phyloP scores from a whole-genome alignment of 2,113 vertebrate species.

The Camelus dromedarius region DNA sequence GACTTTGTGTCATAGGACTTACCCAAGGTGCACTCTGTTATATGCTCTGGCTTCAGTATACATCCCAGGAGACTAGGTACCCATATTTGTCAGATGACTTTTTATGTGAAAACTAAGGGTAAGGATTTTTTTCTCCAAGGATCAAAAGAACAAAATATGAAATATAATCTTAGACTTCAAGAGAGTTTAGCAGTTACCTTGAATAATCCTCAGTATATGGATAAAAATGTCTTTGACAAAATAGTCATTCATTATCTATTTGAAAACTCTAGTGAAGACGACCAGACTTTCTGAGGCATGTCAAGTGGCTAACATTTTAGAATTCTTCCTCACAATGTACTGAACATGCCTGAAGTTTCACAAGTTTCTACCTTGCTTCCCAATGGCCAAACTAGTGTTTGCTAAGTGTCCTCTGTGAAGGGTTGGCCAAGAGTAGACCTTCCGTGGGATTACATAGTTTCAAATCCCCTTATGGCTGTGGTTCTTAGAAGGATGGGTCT shows the following conservation, averaged over 20 bases:
- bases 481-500: background rate
- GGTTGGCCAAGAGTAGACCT: background rate
- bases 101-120: background rate
- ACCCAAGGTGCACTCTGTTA: background rate
- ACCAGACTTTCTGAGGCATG: background rate
- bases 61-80: background rate
- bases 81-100: background rate
- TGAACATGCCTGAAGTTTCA: background rate
- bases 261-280: background rate
- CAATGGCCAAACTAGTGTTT: background rate
- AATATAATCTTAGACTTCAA: background rate
- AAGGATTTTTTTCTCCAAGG: background rate
- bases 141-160: background rate
- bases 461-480: background rate
- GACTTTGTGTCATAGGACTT: background rate
- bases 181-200: background rate
- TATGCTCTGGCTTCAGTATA: background rate
- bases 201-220: background rate
- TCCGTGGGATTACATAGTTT: background rate
- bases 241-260: background rate
- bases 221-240: constrained; percentile 27
- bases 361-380: background rate
- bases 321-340: background rate
- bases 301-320: background rate
- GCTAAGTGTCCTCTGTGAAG: background rate